These are phyloP conservation scores for Urosaurus nigricauda DNA, from an alignment of 2,797 vertebrate genomes.

Conservation along the genomic window DNA sequence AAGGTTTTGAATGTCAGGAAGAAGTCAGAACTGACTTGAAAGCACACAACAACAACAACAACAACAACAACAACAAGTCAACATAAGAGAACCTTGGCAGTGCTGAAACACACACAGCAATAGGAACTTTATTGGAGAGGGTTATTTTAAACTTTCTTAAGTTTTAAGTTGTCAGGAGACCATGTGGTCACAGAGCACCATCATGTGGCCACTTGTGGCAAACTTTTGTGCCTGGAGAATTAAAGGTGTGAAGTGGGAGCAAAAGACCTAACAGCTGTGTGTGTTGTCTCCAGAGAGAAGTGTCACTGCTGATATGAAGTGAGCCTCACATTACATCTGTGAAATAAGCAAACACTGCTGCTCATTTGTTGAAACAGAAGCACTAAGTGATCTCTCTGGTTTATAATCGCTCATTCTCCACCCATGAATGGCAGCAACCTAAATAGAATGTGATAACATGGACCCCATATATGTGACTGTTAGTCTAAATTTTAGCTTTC, in stretches of 20 bases:
- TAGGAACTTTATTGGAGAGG: background rate
- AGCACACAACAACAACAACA: no score
- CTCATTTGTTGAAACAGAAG: background rate
- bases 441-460: background rate
- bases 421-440: background rate
- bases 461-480: background rate
- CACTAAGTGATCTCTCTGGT: background rate
- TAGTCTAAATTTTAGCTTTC: background rate
- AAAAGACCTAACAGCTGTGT: background rate
- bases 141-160: background rate
- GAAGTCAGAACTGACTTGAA: no score
- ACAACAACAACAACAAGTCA: background rate
- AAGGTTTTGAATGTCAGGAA: background rate
- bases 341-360: background rate
- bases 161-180: background rate
- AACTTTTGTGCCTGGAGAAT: background rate
- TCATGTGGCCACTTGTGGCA: slow-evolving; percentile 57
- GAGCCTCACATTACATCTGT: background rate
- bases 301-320: background rate
- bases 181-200: slow-evolving; percentile 57
- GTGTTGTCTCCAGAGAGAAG: background rate
- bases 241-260: background rate
- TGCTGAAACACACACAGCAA: background rate
- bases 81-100: background rate
- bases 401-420: background rate